Evolutionary conservation across 2,797 vertebrate species (phyloP), one percentile per base, ranked within the genome.

Genomic region (Avahi laniger): DNA sequence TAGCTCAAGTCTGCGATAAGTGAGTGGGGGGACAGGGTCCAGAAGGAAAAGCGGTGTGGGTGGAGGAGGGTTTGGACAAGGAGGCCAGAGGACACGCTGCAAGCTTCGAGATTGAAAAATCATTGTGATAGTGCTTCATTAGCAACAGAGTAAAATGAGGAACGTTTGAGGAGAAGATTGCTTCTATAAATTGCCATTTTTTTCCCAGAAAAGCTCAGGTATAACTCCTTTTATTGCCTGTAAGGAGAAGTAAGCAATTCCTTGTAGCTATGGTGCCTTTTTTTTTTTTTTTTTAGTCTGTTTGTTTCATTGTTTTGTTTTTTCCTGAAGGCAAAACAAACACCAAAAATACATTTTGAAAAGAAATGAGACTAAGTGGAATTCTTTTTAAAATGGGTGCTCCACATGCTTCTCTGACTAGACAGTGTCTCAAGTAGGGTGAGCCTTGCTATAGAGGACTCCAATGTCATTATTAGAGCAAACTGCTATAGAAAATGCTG

Each of bases 361-460:
- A 91, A 89, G 84, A 84, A 95, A 65, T 11, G 43, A 38, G 59
- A 43, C 14, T 63, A 63, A 43, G 30, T 76, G 26, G 22, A 63
- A 94, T 81, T 93, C 48, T 83, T 95, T 95, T 78, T 88, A 43
- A 91, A 91, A 70, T 82, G 91, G 54, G 38, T 69, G 15, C 65
- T 81, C 83, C 46, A 54, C 24, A 14, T 84, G 89, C 67, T 88
- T 90, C 72, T 84, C 48, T 76, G 50, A 43, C 81, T 63, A 83
- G 73, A 81, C 24, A 65, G 63, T 17, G 1, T 79, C 52, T 33
- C 33, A 70, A 46, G 24, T 12, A 65, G 13, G 52, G 33, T 28
- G 43, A 57, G 9, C 59, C 69, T 81, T 48, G 46, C 69, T 80
- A 15, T 4, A 22, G 48, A 93, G 46, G 73, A 65, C 52, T 46